Percentiles rank a stretch among this genome's conserved stretches.
These are phyloP conservation scores for Ctenodactylus gundi DNA, from an alignment of 2,113 vertebrate genomes.

Conservation along the genomic window DNA sequence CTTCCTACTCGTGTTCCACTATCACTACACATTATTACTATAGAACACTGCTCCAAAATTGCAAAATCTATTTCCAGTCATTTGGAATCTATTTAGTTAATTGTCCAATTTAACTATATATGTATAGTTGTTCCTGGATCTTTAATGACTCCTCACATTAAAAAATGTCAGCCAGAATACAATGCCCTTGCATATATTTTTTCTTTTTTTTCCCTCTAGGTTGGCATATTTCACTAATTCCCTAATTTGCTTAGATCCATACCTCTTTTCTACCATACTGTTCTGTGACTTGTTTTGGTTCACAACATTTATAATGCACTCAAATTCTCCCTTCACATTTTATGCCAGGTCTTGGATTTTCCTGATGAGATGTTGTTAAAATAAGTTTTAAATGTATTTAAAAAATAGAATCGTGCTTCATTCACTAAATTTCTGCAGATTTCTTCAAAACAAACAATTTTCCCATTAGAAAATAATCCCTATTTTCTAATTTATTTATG, in stretches of 20 bases:
- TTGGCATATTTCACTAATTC: no score
- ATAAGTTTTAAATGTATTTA: neutral
- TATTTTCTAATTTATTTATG: neutral
- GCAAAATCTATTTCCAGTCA: neutral
- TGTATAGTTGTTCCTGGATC: neutral
- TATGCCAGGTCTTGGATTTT: neutral
- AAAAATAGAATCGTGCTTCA: neutral
- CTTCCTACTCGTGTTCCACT: neutral
- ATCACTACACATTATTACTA: no score
- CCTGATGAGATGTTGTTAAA: neutral
- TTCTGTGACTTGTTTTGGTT: neutral
- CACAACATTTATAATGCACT: neutral
- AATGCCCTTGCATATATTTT: neutral
- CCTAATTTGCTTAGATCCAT: neutral
- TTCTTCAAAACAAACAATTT: neutral
- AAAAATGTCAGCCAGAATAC: neutral
- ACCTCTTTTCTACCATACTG: neutral
- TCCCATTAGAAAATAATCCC: neutral
- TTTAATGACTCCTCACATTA: neutral
- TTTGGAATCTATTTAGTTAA: neutral
- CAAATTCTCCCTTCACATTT: neutral
- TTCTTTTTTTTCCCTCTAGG: neutral
- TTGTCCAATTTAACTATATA: neutral
- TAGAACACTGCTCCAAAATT: neutral
- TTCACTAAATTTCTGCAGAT: neutral